phyloP scores from a whole-genome alignment of 2,797 vertebrate species.

The Gambusia yucatana region DNA sequence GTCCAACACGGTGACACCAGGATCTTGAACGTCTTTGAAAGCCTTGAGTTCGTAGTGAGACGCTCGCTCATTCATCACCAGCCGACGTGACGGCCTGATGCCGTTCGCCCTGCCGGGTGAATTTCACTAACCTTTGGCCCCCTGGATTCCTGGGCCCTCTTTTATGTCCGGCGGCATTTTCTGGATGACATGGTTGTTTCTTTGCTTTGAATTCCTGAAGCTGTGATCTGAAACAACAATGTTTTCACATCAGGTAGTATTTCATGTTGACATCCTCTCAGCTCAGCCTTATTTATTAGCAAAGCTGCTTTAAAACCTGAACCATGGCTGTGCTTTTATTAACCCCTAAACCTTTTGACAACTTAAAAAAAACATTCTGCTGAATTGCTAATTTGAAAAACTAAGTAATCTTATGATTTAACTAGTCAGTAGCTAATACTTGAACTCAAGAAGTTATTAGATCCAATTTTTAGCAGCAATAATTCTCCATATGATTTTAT shows the following conservation, averaged over 20 bases:
- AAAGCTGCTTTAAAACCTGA: conserved; percentile 4
- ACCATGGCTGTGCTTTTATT: neutral
- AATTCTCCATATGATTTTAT: neutral
- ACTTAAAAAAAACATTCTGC: neutral
- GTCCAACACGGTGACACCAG: conserved; percentile 35
- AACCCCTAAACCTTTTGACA: neutral
- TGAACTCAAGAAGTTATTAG: neutral
- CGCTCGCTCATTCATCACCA: conserved; percentile 64
- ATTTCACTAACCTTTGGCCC: conserved; percentile 43
- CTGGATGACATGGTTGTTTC: conserved; percentile 19
- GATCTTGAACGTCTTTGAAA: conserved; percentile 23
- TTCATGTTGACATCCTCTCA: conserved; percentile 11
- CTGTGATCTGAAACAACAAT: conserved; percentile 67
- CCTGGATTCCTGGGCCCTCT: conserved; percentile 21
- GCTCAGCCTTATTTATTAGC: neutral
- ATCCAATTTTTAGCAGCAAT: neutral
- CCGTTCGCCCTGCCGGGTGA: conserved; percentile 21
- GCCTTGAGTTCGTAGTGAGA: conserved; percentile 30
- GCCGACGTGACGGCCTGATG: conserved; percentile 36
- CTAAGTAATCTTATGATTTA: neutral
- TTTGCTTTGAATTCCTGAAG: conserved; percentile 13
- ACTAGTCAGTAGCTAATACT: neutral
- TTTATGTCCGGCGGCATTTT: conserved; percentile 26
- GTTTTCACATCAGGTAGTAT: conserved; percentile 40
- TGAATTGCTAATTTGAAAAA: neutral